Base-by-base conservation (phyloP, 1,140 invertebrate genomes). In the Rhizoglyphus robini region DNA sequence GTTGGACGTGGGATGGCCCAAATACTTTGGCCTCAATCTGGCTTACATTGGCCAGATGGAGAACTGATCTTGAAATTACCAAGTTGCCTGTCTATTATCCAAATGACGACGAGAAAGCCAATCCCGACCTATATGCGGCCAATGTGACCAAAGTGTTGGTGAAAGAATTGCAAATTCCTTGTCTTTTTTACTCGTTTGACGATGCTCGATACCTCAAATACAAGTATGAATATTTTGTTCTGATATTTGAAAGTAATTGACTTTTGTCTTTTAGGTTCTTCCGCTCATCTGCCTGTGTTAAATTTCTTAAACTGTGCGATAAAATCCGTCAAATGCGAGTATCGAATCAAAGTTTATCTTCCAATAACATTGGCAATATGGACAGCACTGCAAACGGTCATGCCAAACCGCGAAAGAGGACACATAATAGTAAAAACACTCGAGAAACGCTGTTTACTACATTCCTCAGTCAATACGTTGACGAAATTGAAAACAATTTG, bases 1-100 rank as follows among this genome's bases (percentile, higher is more conserved):
- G 41, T 20, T 67, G 66, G 66, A 65, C 66, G 25, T 65, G 62
- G 61, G 61, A 63, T 27, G 66, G 66, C 4, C 25, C 62, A 25
- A 31, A 15, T 11, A 62, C 61, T 30, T 30, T 49, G 8, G 4
- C 3, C 23, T 63, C 36, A 15, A 54, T 67, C 18, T 54, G 41
- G 61, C 30, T 67, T 27, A 67, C 66, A 66, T 46, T 65, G 3
- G 36, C 30, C 46, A 23, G 36, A 29, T 54, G 36, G 41, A 4
- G 32, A 2, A 67, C 66, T 13, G 20, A 31, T 30, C 18, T 67
- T 13, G 51, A 67, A 32, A 8, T 65, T 11, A 49, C 38, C 20
- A 67, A 51, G 31, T 30, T 67, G 11, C 59, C 59, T 11, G 46
- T 64, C 30, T 64, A 67, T 48, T 30, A 29, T 29, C 66, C 66